phyloP scores from a whole-genome alignment of 2,888 invertebrate genomes.

The Orthosia gothica region DNA sequence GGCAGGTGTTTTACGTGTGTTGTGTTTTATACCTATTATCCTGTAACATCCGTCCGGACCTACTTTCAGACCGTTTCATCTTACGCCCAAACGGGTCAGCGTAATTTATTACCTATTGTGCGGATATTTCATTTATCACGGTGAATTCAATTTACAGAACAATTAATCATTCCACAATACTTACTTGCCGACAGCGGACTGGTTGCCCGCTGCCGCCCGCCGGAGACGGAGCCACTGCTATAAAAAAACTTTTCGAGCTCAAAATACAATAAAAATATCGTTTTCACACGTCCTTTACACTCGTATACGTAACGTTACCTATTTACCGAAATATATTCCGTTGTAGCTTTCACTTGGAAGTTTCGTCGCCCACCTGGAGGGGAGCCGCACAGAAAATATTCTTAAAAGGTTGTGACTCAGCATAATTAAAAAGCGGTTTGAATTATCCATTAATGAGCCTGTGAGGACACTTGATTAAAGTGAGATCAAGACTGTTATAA shows the following conservation, averaged over 20 bases:
- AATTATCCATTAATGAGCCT: constrained; percentile 66
- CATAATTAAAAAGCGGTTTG: constrained; percentile 67
- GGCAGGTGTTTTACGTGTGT: constrained; percentile 87
- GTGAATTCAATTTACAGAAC: constrained; percentile 91
- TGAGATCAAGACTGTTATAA: constrained; percentile 60
- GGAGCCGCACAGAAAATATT: constrained; percentile 45
- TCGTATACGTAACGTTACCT: constrained; percentile 30
- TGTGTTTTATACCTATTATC: constrained; percentile 87
- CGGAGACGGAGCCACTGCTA: constrained; percentile 73
- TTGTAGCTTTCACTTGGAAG: constrained; percentile 35
- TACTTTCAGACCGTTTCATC: constrained; percentile 89
- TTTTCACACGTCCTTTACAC: constrained; percentile 63
- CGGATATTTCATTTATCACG: constrained; percentile 91
- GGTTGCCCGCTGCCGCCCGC: constrained; percentile 76
- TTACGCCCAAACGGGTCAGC: constrained; percentile 89
- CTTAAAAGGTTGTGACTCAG: constrained; percentile 62
- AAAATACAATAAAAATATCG: constrained; percentile 72
- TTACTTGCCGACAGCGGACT: constrained; percentile 89
- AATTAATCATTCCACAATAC: constrained; percentile 91
- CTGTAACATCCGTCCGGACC: constrained; percentile 84
- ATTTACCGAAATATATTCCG: constrained; percentile 36
- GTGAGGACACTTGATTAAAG: constrained; percentile 67
- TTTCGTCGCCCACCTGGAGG: constrained; percentile 25
- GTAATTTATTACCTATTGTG: constrained; percentile 92
- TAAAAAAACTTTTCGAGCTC: constrained; percentile 79